phyloP scores from a whole-genome alignment of 2,113 vertebrate genomes.

The Lethenteron reissneri region DNA sequence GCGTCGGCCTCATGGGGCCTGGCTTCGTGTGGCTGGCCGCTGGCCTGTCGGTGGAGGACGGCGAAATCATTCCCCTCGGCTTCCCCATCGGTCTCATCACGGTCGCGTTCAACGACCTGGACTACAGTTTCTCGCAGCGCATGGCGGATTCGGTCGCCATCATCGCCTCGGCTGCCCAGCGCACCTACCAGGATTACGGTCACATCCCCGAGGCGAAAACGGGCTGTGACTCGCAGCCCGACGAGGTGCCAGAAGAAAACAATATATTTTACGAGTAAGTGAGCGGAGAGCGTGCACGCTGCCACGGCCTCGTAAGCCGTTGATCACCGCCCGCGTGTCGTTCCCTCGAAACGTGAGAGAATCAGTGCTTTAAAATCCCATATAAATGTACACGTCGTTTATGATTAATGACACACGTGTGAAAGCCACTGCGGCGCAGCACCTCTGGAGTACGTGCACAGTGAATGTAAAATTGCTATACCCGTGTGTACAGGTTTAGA shows the following conservation, averaged over 20 bases:
- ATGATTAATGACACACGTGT: too few species aligned
- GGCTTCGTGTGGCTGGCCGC: conserved; percentile 96
- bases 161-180: conserved; percentile 62
- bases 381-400: too few species aligned
- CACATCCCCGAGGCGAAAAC: conserved; percentile 70
- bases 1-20: conserved; percentile 70
- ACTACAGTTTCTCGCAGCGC: conserved; percentile 65
- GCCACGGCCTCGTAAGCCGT: too few species aligned
- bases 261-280: background rate
- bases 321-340: too few species aligned
- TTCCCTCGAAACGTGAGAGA: too few species aligned
- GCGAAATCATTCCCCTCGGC: conserved; percentile 51
- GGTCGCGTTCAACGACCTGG: conserved; percentile 83
- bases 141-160: conserved; percentile 72
- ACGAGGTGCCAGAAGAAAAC: conserved; percentile 22
- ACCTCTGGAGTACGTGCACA: too few species aligned
- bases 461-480: too few species aligned
- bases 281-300: too few species aligned
- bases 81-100: conserved; percentile 87
- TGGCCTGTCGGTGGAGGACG: conserved; percentile 62
- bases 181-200: conserved; percentile 73
- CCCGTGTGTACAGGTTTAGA: too few species aligned
- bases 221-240: conserved; percentile 63
- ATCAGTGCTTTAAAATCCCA: too few species aligned
- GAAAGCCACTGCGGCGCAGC: too few species aligned